Base-by-base conservation (phyloP, 2,113 vertebrate genomes). In the Phalacrocorax aristotelis region DNA sequence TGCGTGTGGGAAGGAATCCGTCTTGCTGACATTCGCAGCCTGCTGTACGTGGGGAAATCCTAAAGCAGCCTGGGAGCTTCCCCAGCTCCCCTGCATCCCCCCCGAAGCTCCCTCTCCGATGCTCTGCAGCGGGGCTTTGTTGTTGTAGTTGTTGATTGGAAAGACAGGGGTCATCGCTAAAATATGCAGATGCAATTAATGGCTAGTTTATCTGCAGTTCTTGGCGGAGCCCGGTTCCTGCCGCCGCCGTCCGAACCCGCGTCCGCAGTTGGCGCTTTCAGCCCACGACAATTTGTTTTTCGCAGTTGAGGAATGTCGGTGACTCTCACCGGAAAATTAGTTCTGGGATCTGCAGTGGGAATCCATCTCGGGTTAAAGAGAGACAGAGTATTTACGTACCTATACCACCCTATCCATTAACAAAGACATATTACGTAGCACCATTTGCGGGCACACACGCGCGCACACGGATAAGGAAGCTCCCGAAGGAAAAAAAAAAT, bases 11-110 rank as follows among this genome's bases (percentile, higher is more conserved):
- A 87, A 95, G 91, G 72, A 87, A 89, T 96, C 87, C 77, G 72
- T 94, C 94, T 95, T 95, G 68, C 90, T 95, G 97, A 90, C 92
- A 94, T 44, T 92, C 72, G n/a, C 92, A 94, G 90, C 54, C 83
- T 42, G 81, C 48, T 44, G 51, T 89, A 95, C 74, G 95, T 93
- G 96, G 96, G 95, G 94, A 78, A 97, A 95, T 84, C 95, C 95
- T 96, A 85, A 86, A 95, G 70, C 90, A 96, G 89, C 23, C 82
- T 79, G 82, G 49, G 91, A 95, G 89, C 75, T 93, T 69, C 52
- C 79, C 64, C 71, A 13, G 71, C 71, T 40, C 10, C 42, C 15
- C 60, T 52, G 57, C 78, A 44, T 40, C 40, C 38, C 26, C 19
- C 48, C 40, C 46, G 30, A 17, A 44, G 15, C 77, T 83, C 44